These are phyloP conservation scores for Myotis lucifugus DNA, from an alignment of 2,113 vertebrate species.

Conservation along the genomic window DNA sequence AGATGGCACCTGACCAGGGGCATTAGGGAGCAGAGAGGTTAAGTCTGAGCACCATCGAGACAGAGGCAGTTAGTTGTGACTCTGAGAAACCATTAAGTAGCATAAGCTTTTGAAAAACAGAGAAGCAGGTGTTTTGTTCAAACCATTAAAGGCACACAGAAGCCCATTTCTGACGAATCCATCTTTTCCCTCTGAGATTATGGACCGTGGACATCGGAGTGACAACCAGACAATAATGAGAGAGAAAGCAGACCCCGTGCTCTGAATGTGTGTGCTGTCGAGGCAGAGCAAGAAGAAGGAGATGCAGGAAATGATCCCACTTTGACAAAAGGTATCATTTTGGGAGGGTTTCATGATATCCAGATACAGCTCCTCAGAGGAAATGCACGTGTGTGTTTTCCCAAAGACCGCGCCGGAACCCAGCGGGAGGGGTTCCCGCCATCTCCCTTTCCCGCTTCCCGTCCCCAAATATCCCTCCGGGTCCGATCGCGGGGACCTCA, in stretches of 20 bases:
- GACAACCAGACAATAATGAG: background rate
- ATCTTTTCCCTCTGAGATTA: background rate
- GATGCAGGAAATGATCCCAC: fast-evolving
- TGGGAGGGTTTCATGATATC: background rate
- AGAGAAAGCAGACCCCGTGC: background rate
- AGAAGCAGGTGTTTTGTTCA: slow-evolving; percentile 50
- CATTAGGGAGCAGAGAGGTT: background rate
- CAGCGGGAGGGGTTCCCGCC: background rate
- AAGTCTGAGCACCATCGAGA: background rate
- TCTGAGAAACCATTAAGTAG: background rate
- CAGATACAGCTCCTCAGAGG: background rate
- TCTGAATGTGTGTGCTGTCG: background rate
- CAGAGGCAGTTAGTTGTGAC: background rate
- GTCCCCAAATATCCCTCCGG: too few relatives aligned
- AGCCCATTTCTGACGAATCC: slow-evolving; percentile 52
- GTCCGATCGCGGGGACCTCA: too few relatives aligned
- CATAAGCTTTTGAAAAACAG: background rate
- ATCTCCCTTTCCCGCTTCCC: background rate
- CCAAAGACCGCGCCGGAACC: slow-evolving; percentile 6
- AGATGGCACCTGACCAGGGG: background rate
- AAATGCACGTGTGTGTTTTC: background rate
- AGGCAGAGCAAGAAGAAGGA: background rate
- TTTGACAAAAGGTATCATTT: background rate
- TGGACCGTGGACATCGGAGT: background rate
- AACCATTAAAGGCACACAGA: slow-evolving; percentile 41